phyloP scores from a whole-genome alignment of 1,140 invertebrate genomes.

The Drosophila tani region DNA sequence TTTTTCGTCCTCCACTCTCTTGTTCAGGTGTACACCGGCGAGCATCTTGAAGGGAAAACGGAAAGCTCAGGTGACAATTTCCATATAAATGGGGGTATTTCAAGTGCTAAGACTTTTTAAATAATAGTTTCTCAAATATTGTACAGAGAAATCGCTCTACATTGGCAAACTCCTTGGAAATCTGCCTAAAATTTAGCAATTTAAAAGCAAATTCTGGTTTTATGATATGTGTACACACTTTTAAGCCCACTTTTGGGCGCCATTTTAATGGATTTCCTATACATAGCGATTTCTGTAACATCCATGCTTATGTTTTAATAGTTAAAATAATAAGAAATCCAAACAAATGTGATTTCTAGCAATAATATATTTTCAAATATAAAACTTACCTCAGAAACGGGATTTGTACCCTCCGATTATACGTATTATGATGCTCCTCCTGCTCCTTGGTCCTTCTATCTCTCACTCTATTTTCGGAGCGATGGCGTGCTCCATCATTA shows the following conservation, averaged over 20 bases:
- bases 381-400: too few relatives aligned
- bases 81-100: constrained; percentile 4
- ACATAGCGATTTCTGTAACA: neutral
- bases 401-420: neutral
- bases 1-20: constrained; percentile 12
- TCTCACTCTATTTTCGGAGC: neutral
- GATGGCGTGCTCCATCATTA: constrained; percentile 75
- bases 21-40: constrained; percentile 5
- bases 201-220: too few relatives aligned
- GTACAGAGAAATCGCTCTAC: neutral
- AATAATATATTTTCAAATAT: neutral
- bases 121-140: neutral
- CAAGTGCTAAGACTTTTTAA: neutral
- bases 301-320: neutral
- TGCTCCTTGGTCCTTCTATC: neutral
- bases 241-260: neutral
- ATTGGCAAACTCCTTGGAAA: neutral
- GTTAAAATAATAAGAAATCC: too few relatives aligned
- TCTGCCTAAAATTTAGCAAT: too few relatives aligned
- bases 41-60: constrained; percentile 5
- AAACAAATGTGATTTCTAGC: too few relatives aligned
- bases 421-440: neutral
- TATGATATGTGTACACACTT: neutral
- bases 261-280: neutral
- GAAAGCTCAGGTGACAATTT: constrained; percentile 19